phyloP scores from a whole-genome alignment of 2,113 vertebrate species.

The Scopus umbretta region DNA sequence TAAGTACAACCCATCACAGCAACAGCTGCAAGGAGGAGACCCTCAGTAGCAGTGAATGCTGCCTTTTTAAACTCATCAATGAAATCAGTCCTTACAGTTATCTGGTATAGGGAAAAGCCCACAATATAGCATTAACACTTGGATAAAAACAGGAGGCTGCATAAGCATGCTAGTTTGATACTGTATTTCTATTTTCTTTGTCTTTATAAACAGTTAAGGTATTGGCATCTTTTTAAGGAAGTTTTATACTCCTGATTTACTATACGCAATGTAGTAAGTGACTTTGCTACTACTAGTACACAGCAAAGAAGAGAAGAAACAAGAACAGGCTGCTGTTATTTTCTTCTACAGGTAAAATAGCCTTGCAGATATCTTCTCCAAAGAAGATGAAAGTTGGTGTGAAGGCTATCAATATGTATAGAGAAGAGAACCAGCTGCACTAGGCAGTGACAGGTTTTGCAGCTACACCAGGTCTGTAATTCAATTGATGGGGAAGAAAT shows the following conservation, averaged over 20 bases:
- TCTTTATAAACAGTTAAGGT: not conserved
- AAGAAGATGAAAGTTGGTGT: not conserved
- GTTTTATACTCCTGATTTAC: not conserved
- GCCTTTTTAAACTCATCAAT: slow-evolving; percentile 55
- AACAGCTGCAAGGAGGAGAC: slow-evolving; percentile 66
- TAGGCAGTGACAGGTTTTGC: not conserved
- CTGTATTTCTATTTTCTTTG: not conserved
- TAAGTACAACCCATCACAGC: slow-evolving; percentile 34
- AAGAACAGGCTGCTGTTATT: not conserved
- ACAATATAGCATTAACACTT: slow-evolving; percentile 12
- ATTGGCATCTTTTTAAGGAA: not conserved
- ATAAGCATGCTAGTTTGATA: not conserved
- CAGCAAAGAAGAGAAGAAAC: not conserved
- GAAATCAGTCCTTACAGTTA: slow-evolving; percentile 45
- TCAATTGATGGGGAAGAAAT: not conserved
- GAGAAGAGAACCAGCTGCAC: not conserved
- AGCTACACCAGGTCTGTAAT: not conserved
- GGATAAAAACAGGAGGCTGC: slow-evolving; percentile 2
- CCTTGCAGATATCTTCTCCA: not conserved
- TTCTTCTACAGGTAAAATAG: not conserved
- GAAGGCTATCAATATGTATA: not conserved
- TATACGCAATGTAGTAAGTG: not conserved
- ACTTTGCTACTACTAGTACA: not conserved
- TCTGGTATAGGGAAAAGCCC: slow-evolving; percentile 29
- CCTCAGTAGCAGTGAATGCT: slow-evolving; percentile 56